A percentile compares a stretch with the other conserved stretches of the same genome.
phyloP scores from a whole-genome alignment of 2,888 invertebrate species.

The Diplazon laetatorius region DNA sequence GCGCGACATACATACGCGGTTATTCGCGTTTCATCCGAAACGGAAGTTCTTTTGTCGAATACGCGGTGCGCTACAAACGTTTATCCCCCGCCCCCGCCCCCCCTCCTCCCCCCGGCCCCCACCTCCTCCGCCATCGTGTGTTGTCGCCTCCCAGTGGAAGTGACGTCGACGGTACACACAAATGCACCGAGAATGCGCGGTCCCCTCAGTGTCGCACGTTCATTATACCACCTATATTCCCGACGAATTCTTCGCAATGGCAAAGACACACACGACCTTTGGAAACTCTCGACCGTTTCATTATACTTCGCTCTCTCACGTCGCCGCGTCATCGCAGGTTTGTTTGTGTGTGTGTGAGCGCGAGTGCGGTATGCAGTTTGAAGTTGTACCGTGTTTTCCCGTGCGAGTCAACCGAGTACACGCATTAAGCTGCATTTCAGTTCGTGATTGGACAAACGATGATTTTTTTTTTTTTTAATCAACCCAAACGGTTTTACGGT shows the following conservation, averaged over 20 bases:
- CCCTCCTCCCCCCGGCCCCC: no score
- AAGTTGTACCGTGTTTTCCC: conserved; percentile 36
- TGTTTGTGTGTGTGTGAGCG: no score
- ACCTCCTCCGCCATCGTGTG: no score
- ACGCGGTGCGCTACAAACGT: conserved; percentile 13
- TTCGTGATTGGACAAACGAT: conserved; percentile 10
- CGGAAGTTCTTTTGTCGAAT: conserved; percentile 59
- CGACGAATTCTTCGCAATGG: conserved; percentile 39
- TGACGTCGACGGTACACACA: conserved; percentile 19
- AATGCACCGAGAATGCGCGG: conserved; percentile 17
- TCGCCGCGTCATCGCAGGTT: no score
- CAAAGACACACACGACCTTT: conserved; percentile 56
- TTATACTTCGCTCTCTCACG: conserved; percentile 32
- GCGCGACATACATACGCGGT: conserved; percentile 12
- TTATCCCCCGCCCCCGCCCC: no score
- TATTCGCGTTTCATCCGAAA: conserved; percentile 52
- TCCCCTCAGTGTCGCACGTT: background rate
- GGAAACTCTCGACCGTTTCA: conserved; percentile 40
- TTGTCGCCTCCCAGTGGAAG: no score
- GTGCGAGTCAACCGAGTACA: conserved; percentile 43
- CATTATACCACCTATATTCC: conserved; percentile 31
- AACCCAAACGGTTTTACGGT: no score
- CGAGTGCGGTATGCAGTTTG: conserved; percentile 20
- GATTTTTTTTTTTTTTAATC: conserved; percentile 8
- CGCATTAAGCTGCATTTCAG: conserved; percentile 7